Conservation (phyloP, 2,797 vertebrate genomes). For the Rhabdophis nuchalis region DNA sequence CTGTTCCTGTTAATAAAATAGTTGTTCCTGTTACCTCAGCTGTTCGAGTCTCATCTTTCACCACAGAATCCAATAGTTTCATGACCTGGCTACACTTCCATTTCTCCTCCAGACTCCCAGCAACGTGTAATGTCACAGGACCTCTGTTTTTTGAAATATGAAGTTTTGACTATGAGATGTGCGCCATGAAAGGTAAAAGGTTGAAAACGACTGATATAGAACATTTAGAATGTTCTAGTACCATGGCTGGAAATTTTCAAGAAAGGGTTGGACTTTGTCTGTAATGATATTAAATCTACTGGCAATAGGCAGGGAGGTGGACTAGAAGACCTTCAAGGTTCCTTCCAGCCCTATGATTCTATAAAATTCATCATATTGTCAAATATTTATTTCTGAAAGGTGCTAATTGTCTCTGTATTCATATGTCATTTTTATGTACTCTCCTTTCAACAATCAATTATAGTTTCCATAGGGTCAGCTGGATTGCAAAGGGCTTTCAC, state of each 20-base stretch:
- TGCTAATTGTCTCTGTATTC: not conserved
- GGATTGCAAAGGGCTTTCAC: not conserved
- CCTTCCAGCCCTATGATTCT: too few relatives aligned
- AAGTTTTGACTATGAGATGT: not conserved
- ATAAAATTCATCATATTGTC: not conserved
- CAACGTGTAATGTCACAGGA: not conserved
- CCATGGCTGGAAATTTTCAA: too few relatives aligned
- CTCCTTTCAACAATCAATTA: not conserved
- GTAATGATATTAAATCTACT: too few relatives aligned
- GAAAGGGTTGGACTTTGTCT: too few relatives aligned
- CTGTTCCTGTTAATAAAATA: too few relatives aligned
- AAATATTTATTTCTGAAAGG: not conserved
- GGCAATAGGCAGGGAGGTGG: too few relatives aligned
- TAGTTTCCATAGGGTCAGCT: not conserved
- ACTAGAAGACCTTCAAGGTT: too few relatives aligned
- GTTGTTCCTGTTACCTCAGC: too few relatives aligned
- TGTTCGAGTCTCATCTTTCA: too few relatives aligned
- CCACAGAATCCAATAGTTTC: too few relatives aligned
- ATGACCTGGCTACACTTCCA: not conserved
- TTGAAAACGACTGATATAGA: not conserved
- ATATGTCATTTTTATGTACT: not conserved
- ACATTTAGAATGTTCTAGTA: not conserved
- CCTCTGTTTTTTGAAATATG: not conserved
- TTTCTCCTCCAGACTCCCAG: not conserved
- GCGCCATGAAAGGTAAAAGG: not conserved